Base-by-base conservation (phyloP, 1,140 invertebrate genomes). In the Trichogramma pretiosum region DNA sequence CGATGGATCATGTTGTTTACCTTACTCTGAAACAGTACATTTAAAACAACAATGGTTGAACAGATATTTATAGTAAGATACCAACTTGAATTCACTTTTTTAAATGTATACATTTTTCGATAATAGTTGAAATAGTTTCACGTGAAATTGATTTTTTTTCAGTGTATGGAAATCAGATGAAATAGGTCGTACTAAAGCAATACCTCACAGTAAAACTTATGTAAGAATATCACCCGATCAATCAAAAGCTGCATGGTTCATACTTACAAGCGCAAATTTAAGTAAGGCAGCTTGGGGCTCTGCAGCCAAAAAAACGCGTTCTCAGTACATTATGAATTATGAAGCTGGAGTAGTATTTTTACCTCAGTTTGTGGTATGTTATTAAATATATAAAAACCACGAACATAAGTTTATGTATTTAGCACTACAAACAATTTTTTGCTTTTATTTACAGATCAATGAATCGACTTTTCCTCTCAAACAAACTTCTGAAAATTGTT, bases 151-250 rank as follows among this genome's bases (percentile, higher is more conserved):
- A 10, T 61, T 54, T 57, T 52, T 59, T 70, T 74, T 34, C 60
- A 92, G 88, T 61, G 81, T 89, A 53, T 98, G 93, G 93, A 84
- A 80, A 59, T 81, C 86, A 7, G 77, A 80, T 33, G 65, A 65
- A 10, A 76, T 78, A 1, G 61, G 75, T 32, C 75, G 93, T 47
- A 80, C 80, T 33, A 68, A 76, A 53, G 90, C 90, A 2, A 87
- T 93, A 78, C 94, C 94, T 5, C 94, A 98, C 61, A 92, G 97
- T 36, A 98, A 98, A 70, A 82, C 82, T 0, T 98, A 97, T 64
- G 78, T 80, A 0, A 76, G 93, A 32, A 63, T 87, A 2, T 87
- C 87, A 1, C 82, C 74, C 48, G 84, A 77, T 70, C 61, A 69
- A 35, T 71, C 72, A 38, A 70, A 77, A 62, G 75, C 80, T 50